Base-by-base conservation (phyloP, 2,797 vertebrate genomes). In the Acanthiza pusilla region DNA sequence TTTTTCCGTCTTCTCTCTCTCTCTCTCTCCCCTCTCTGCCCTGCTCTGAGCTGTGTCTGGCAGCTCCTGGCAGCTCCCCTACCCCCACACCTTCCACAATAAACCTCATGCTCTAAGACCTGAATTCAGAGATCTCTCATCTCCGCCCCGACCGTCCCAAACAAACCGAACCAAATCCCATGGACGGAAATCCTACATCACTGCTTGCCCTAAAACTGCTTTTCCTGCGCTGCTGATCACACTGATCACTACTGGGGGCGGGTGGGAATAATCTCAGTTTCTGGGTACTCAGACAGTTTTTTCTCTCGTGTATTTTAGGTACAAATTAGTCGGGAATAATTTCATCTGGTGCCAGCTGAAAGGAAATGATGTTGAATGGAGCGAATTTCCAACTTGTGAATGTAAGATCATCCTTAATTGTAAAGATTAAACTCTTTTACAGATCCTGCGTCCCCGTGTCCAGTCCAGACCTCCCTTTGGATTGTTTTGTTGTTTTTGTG, bases 291-390 rank as follows among this genome's bases (percentile, higher is more conserved):
- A 7, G 53, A 15, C 5, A 2, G 1, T 6, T 62, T 34, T 66
- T 26, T 26, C 26, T 17, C 30, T 10, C 3, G 1, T 70, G 9
- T 65, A 0, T 75, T 89, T 43, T 29, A 97, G 96, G 79, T 96
- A 96, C 85, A 93, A 23, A 62, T 12, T 97, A 40, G 11, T 61
- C 0, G 96, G 95, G 55, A 70, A 34, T 6, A 2, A 18, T 16
- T 91, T 94, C 91, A 95, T 97, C 89, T 5, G 10, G 13, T 97
- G 96, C 47, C 74, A 55, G 66, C 75, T 97, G 40, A 84, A 73
- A 45, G 92, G 89, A 34, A 58, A 50, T 0, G 8, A 70, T 0
- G 92, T 95, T 3, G 85, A 42, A 20, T 97, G 95, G 96, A 97
- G 89, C 21, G 1, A 91, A 57, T 25, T 85, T n/a, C 95, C 95